These are phyloP conservation scores for Holotrichia oblita DNA, from an alignment of 1,140 invertebrate genomes.

Conservation along the genomic window DNA sequence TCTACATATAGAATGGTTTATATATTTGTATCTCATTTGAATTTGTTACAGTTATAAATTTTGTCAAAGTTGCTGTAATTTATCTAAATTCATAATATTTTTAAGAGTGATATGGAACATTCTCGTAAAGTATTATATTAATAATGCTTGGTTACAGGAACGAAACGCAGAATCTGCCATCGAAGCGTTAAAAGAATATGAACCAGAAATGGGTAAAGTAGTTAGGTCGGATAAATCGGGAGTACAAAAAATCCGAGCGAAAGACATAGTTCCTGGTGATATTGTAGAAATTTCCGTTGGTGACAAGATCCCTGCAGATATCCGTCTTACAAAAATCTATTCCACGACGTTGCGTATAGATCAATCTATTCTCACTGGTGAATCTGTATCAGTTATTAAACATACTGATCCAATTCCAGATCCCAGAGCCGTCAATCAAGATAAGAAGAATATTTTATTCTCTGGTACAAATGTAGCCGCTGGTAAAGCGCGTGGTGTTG, in stretches of 20 bases:
- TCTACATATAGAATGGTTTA: no score
- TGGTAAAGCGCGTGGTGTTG: constrained; percentile 97
- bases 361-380: constrained; percentile 99
- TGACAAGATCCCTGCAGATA: constrained; percentile 99
- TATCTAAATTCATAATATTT: no score
- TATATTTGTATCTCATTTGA: no score
- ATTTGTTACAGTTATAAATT: not conserved
- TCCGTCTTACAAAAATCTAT: constrained; percentile 95
- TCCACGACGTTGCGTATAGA: constrained; percentile 99
- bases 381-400: constrained; percentile 99
- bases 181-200: constrained; percentile 99
- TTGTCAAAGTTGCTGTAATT: constrained; percentile 20
- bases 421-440: constrained; percentile 96
- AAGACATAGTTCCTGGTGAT: constrained; percentile 98
- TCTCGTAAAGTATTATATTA: no score
- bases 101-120: no score
- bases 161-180: constrained; percentile 99
- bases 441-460: constrained; percentile 99
- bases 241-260: constrained; percentile 96
- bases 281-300: constrained; percentile 97
- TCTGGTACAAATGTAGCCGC: constrained; percentile 99
- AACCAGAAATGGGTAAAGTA: constrained; percentile 99
- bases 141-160: constrained; percentile 78
- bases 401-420: constrained; percentile 98
- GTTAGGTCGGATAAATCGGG: constrained; percentile 93